Base-by-base conservation (phyloP, 1,140 invertebrate genomes). In the Cydia pomonella region DNA sequence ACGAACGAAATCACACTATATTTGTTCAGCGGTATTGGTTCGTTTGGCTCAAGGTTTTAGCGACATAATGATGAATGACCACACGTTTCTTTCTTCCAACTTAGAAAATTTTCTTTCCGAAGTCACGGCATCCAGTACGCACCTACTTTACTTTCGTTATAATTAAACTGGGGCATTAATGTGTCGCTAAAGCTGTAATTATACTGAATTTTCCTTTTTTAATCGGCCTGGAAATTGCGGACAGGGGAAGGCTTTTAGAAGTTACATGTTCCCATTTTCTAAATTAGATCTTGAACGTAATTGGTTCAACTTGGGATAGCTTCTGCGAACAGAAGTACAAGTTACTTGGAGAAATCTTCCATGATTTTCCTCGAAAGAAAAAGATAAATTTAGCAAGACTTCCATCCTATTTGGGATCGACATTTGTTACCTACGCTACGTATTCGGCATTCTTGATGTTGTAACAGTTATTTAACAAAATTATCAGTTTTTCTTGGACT, bases 161-260 rank as follows among this genome's bases (percentile, higher is more conserved):
- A 33, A 59, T 59, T 1, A 59, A 59, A 59, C 21, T 59, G 53
- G 18, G 53, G 6, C 9, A 59, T 59, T 23, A 53, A 59, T 59
- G 21, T 23, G 53, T n/a, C 53, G 53, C 53, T 21, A 59, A 23
- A 59, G 18, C 23, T 18, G 53, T 59, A 21, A 23, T 59, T 59
- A 59, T 59, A 59, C 53, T 23, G 7, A 59, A 59, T 59, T 59
- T 59, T 21, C 53, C 18, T 59, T 23, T 59, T 59, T 59, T 59
- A 23, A 59, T 59, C 18, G 23, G 18, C 18, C 53, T 13, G 21
- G 72, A 78, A 71, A 23, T 62, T 47, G 25, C 27, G 69, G 23
- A 81, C 76, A 83, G 73, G 23, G 74, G 77, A 79, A 80, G 79
- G 76, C 82, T 78, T 79, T 81, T 73, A 78, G 64, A 83, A 81